Percentiles rank a stretch among this genome's conserved stretches.
phyloP scores from a whole-genome alignment of 2,797 vertebrate species.

The Diglossa cyanea region DNA sequence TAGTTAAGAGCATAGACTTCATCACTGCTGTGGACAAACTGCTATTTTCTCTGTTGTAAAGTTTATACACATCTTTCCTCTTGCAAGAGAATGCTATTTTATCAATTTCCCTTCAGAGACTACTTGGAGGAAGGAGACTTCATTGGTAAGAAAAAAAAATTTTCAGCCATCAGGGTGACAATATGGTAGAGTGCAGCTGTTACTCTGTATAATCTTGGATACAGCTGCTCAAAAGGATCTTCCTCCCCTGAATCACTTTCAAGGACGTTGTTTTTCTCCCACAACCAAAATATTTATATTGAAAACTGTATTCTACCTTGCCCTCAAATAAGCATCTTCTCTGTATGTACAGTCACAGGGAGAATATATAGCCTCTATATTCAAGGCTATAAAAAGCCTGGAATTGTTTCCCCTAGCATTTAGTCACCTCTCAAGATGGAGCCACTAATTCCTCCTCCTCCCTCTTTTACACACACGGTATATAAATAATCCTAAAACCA shows the following conservation, averaged over 20 bases:
- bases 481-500: constrained; percentile 63
- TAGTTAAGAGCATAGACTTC: neutral
- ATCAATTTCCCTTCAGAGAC: neutral
- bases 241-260: neutral
- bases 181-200: neutral
- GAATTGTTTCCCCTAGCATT: neutral
- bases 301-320: neutral
- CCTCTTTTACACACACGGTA: neutral
- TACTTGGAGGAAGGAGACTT: constrained; percentile 10
- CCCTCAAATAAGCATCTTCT: neutral
- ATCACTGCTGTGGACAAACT: neutral
- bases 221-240: neutral
- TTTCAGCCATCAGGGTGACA: neutral
- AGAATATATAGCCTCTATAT: neutral
- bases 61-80: neutral
- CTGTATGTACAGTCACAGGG: neutral
- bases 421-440: constrained; percentile 8
- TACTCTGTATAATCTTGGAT: neutral
- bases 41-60: neutral
- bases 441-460: neutral
- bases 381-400: neutral
- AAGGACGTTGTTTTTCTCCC: neutral
- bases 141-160: neutral
- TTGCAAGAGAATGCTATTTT: neutral
- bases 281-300: neutral